phyloP scores from a whole-genome alignment of 2,888 invertebrate genomes.

The Lasioglossum malachurum region DNA sequence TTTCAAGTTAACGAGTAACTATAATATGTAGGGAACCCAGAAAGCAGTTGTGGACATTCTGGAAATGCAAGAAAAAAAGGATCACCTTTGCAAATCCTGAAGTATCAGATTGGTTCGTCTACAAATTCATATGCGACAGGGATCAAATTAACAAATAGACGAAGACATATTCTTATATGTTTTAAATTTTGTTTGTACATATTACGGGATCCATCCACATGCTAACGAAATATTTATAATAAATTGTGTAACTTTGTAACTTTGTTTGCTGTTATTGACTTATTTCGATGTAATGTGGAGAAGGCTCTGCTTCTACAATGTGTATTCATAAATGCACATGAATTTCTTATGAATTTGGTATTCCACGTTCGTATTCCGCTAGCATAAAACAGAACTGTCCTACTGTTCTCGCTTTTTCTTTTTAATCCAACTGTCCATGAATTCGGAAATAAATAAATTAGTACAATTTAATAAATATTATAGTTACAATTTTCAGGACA shows the following conservation, averaged over 20 bases:
- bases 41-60: constrained; percentile 1
- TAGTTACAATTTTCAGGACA: too few relatives aligned
- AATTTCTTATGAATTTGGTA: too few relatives aligned
- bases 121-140: constrained; percentile 53
- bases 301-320: too few relatives aligned
- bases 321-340: too few relatives aligned
- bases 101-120: constrained; percentile 71
- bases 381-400: too few relatives aligned
- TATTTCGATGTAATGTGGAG: neutral
- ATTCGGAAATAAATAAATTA: too few relatives aligned
- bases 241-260: neutral
- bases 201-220: neutral
- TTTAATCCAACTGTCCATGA: too few relatives aligned
- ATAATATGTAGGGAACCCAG: constrained; percentile 17
- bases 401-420: too few relatives aligned
- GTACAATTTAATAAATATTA: too few relatives aligned
- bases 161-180: neutral
- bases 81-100: constrained; percentile 75
- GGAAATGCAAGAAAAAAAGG: constrained; percentile 46
- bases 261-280: neutral
- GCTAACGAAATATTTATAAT: neutral
- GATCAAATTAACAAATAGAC: neutral
- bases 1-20: neutral
- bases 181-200: neutral
- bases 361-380: too few relatives aligned